These are phyloP conservation scores for Portevinia maculata DNA, from an alignment of 2,888 invertebrate species.

Conservation along the genomic window DNA sequence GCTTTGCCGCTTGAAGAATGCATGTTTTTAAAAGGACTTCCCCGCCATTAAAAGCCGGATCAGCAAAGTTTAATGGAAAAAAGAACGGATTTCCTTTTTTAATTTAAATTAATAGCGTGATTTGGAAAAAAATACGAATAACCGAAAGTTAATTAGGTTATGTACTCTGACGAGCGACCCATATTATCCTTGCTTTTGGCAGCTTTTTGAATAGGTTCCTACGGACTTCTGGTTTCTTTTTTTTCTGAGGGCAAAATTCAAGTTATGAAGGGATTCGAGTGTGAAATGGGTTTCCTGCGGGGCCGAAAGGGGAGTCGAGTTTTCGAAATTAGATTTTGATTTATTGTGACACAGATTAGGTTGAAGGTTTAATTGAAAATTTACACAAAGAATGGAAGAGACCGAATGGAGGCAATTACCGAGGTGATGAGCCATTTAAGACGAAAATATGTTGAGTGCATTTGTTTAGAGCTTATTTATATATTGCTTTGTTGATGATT, in stretches of 20 bases:
- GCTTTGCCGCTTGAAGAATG: background rate
- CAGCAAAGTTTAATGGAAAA: conserved; percentile 20
- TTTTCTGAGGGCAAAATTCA: conserved; percentile 5
- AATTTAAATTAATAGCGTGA: conserved; percentile 67
- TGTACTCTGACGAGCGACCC: conserved; percentile 23
- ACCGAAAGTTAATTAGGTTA: conserved; percentile 8
- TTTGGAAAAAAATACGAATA: conserved; percentile 19
- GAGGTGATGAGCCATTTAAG: conserved; percentile 54
- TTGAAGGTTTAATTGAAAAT: conserved; percentile 61
- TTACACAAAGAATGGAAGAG: background rate
- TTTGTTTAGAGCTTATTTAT: background rate
- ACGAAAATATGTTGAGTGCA: conserved; percentile 1
- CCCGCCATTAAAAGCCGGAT: conserved; percentile 33
- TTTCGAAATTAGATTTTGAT: conserved; percentile 63
- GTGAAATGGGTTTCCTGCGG: conserved; percentile 39
- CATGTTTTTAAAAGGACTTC: conserved; percentile 22
- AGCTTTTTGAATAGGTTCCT: conserved; percentile 7
- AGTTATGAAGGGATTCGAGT: conserved; percentile 64
- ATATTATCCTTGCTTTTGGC: conserved; percentile 40
- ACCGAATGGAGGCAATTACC: conserved; percentile 47
- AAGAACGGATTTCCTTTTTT: conserved; percentile 36
- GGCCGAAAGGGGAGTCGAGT: background rate
- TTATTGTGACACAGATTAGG: conserved; percentile 67
- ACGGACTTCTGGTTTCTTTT: too few species aligned
- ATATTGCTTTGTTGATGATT: background rate